A percentile compares a stretch with the other conserved stretches of the same genome.
phyloP scores from a whole-genome alignment of 2,797 vertebrate genomes.

The Enteromius mattozi region DNA sequence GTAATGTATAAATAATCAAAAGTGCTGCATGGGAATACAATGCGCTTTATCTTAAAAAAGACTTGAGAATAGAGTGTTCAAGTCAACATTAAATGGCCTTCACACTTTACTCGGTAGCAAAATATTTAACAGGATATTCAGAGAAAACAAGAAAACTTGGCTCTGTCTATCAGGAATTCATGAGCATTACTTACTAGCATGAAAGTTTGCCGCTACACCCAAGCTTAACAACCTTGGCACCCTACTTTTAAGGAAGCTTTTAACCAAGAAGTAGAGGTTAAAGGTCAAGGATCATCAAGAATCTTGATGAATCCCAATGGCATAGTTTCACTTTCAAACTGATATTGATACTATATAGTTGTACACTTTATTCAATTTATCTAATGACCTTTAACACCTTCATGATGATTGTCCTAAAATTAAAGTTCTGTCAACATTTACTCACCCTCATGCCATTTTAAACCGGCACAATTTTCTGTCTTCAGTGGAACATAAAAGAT shows the following conservation, averaged over 20 bases:
- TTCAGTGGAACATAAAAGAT: not conserved
- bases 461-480: not conserved
- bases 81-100: not conserved
- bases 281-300: slow-evolving; percentile 2
- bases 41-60: not conserved
- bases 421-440: not conserved
- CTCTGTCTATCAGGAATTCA: not conserved
- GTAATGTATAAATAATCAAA: slow-evolving; percentile 33
- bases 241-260: not conserved
- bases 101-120: not conserved
- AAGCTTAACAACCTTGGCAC: not conserved
- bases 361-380: not conserved
- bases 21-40: not conserved
- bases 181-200: not conserved
- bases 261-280: not conserved
- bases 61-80: not conserved
- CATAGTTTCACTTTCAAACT: not conserved
- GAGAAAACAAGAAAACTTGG: not conserved
- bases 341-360: not conserved
- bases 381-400: not conserved
- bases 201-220: not conserved
- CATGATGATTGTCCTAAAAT: not conserved
- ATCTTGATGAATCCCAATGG: not conserved
- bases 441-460: not conserved
- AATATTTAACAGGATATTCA: slow-evolving; percentile 2